Base-by-base conservation (phyloP, 2,888 invertebrate species). In the Cephus runcator region DNA sequence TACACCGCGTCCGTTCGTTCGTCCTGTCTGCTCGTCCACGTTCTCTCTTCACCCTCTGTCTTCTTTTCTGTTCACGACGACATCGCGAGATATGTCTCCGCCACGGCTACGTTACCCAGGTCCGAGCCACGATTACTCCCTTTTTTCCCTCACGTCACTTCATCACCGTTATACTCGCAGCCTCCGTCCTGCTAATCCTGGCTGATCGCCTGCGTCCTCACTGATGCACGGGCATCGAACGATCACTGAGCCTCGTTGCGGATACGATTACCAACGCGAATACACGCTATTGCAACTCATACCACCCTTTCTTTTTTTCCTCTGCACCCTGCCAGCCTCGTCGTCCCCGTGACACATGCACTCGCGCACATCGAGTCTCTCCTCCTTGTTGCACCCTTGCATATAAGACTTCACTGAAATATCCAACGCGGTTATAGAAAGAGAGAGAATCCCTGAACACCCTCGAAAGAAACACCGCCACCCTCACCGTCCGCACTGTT, bases 291-390 rank as follows among this genome's bases (percentile, higher is more conserved):
- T 71, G 12, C 71, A 71, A 15, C 71, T 34, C 31, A 71, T 71
- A 31, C 71, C 71, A 34, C 71, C 11, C 34, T 34, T 23, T 15
- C 74, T 31, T 74, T 74, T 35, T 34, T 40, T 34, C 30, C 71
- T 71, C 71, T 31, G 71, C 71, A 71, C 71, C 31, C 71, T 31
- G 34, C 71, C 71, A 71, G 71, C 71, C 71, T 33, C 71, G 31
- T 34, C 15, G 71, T 31, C 71, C 56, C 56, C 56, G 74, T 23
- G 33, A 33, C 71, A 34, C 71, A 31, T 31, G 34, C 33, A 71
- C 71, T 71, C 71, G 71, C 71, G 71, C 71, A 71, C 71, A 71
- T 71, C 71, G 31, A 71, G 34, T 71, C 71, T 71, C 71, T 23
- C 23, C 56, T 56, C 56, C 56, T 56, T 56, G 56, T 71, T 71